Percentiles rank a stretch among this genome's conserved stretches.
These are phyloP conservation scores for Rostratula benghalensis DNA, from an alignment of 2,113 vertebrate species.

Conservation along the genomic window DNA sequence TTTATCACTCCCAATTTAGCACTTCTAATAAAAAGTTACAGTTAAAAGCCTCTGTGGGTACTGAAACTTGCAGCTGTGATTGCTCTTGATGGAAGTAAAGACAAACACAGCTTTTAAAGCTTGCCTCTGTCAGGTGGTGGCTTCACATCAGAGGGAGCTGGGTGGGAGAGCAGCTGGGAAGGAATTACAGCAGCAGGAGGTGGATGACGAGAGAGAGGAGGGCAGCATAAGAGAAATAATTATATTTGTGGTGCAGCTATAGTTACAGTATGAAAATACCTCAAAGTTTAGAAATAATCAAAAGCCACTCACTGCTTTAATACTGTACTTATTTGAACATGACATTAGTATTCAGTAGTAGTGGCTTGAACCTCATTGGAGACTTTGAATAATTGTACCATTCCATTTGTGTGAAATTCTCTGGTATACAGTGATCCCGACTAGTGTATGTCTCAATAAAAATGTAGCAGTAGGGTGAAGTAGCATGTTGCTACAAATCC, in stretches of 20 bases:
- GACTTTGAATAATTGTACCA: not conserved
- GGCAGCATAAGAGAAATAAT: not conserved
- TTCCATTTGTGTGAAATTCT: not conserved
- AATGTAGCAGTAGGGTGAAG: not conserved
- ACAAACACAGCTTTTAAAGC: not conserved
- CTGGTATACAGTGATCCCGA: not conserved
- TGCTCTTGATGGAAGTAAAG: slow-evolving; percentile 53
- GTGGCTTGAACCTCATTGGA: not conserved
- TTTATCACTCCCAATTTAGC: slow-evolving; percentile 61
- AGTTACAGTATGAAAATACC: not conserved
- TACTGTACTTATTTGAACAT: not conserved
- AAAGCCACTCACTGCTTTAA: not conserved
- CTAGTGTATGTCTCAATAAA: not conserved
- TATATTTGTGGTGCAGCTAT: not conserved
- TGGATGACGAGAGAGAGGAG: not conserved
- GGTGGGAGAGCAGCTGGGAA: not conserved
- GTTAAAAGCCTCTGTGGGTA: slow-evolving; percentile 50
- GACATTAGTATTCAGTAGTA: not conserved
- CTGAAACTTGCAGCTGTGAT: slow-evolving; percentile 53
- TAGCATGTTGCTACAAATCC: not conserved
- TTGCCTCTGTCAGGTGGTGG: not conserved
- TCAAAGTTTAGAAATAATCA: not conserved
- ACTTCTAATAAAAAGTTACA: slow-evolving; percentile 57
- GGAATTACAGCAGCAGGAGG: slow-evolving; percentile 9
- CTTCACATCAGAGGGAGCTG: not conserved